phyloP scores from a whole-genome alignment of 2,113 vertebrate species.

The Cephalopterus ornatus region DNA sequence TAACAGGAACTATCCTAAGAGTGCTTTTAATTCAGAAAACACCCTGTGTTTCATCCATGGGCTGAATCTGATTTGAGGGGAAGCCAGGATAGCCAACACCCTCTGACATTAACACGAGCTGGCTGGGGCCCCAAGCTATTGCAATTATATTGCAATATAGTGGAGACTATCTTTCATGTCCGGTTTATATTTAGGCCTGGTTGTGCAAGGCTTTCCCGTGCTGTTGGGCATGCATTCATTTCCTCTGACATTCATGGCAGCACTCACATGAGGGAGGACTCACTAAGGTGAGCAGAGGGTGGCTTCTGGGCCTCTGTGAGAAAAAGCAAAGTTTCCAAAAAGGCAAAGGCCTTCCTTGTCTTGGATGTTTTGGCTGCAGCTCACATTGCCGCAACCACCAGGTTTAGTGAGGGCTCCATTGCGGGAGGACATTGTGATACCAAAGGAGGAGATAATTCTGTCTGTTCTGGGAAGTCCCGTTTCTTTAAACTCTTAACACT shows the following conservation, averaged over 20 bases:
- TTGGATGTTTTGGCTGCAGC: background rate
- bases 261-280: background rate
- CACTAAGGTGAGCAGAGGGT: background rate
- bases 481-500: background rate
- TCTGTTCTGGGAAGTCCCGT: fast-evolving
- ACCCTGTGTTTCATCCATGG: background rate
- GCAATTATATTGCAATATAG: background rate
- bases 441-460: background rate
- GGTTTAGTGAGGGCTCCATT: background rate
- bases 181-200: background rate
- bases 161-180: background rate
- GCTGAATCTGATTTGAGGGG: background rate
- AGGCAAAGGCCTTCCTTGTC: background rate
- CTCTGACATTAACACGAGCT: background rate
- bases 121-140: background rate
- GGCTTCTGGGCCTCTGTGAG: background rate
- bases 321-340: background rate
- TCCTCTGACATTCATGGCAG: background rate
- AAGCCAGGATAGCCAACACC: background rate
- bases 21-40: background rate
- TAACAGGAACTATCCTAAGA: background rate
- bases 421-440: background rate
- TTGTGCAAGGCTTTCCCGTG: background rate
- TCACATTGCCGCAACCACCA: background rate
- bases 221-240: background rate